phyloP scores from a whole-genome alignment of 2,888 invertebrate species.

The Drosophila niveifrons region DNA sequence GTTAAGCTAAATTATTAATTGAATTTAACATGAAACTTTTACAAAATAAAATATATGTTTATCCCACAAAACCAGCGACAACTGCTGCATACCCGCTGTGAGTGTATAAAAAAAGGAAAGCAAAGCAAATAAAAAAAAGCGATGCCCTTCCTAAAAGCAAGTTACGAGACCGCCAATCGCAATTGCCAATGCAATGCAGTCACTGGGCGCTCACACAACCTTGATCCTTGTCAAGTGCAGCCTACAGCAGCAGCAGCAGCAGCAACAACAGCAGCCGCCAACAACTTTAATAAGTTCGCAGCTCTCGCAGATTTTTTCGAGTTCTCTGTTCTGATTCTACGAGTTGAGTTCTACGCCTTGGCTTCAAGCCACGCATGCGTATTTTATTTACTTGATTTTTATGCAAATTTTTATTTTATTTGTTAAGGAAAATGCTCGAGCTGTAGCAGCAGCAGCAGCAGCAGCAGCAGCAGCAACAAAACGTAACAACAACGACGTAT shows the following conservation, averaged over 20 bases:
- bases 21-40: too few species aligned
- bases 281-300: conserved; percentile 81
- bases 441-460: conserved; percentile 33
- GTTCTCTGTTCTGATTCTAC: conserved; percentile 65
- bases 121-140: conserved; percentile 16
- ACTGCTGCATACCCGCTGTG: conserved; percentile 1
- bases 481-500: conserved; percentile 57
- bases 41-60: too few species aligned
- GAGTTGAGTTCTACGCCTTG: conserved; percentile 42
- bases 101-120: conserved; percentile 7
- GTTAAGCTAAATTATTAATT: too few species aligned
- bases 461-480: conserved; percentile 34
- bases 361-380: conserved; percentile 43
- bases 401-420: conserved; percentile 80
- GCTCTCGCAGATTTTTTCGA: conserved; percentile 61
- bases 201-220: conserved; percentile 67
- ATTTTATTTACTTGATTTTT: conserved; percentile 81
- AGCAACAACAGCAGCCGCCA: conserved; percentile 56
- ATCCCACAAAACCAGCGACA: neutral
- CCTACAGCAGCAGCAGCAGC: conserved; percentile 49
- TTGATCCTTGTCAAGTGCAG: conserved; percentile 83
- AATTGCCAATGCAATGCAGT: conserved; percentile 25
- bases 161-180: conserved; percentile 26
- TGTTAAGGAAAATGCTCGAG: conserved; percentile 68
- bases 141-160: conserved; percentile 49